Base-by-base conservation (phyloP, 2,797 vertebrate genomes). In the Orestias chungarensis region DNA sequence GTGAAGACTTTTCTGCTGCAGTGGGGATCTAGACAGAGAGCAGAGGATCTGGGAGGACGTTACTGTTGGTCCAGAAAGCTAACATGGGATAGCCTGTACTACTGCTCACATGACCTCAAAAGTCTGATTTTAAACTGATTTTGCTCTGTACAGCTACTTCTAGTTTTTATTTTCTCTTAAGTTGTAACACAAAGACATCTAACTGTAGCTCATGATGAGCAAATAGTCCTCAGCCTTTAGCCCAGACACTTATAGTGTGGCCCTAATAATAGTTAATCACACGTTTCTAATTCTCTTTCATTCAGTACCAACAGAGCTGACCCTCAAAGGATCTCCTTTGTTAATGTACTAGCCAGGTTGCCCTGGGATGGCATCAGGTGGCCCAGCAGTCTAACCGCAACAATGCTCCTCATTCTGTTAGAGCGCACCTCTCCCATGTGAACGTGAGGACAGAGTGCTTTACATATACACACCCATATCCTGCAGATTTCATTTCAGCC, bases 301-400 rank as follows among this genome's bases (percentile, higher is more conserved):
- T 31, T 49, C 0, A 65, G n/a, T 47, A 46, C 33, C 40, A 42
- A 0, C n/a, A 18, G 25, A 69, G 68, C 66, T 50, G n/a, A 33
- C 44, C 31, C 62, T 71, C 73, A 67, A 20, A 71, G 46, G 14
- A 11, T 7, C 6, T 54, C 78, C 66, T 65, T 86, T 85, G 61
- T 85, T 42, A 49, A 38, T 3, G 42, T 46, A 65, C 3, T 15
- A 20, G 55, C 65, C 0, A 0, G 8, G 66, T 65, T 35, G 1
- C 43, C 74, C 70, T 50, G 9, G 31, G 79, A 72, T 73, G 81
- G 78, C 80, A 78, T 86, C 84, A 73, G 79, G 82, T 88, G 72
- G 67, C 83, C 62, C 27, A n/a, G 55, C 35, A n/a, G 47, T 66
- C 55, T 31, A 33, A 35, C 11, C 38, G 18, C 35, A 70, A 86